Conservation (phyloP, 1,140 invertebrate species). For the Stegodyphus mimosarum region DNA sequence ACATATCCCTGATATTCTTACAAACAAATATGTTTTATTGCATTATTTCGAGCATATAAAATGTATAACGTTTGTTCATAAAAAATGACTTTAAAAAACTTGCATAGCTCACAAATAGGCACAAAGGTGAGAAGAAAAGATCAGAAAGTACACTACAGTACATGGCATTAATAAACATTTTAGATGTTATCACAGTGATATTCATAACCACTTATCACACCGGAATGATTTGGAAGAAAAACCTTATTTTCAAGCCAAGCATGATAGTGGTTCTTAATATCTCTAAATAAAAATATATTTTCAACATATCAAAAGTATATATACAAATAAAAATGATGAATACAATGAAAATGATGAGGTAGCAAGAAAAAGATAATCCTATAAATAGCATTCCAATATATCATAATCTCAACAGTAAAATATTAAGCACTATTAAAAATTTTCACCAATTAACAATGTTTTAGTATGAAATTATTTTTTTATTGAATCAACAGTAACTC, state of each 20-base stretch:
- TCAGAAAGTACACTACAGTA: conserved; percentile 9
- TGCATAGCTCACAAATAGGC: conserved; percentile 26
- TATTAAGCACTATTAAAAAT: neutral
- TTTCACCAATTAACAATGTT: neutral
- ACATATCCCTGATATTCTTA: neutral
- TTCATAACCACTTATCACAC: conserved; percentile 14
- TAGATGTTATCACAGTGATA: conserved; percentile 52
- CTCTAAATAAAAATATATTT: conserved; percentile 31
- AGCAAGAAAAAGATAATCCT: conserved; percentile 30
- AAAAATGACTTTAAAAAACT: conserved; percentile 12
- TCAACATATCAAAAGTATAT: conserved; percentile 31
- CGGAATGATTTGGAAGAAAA: neutral
- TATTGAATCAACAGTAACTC: neutral
- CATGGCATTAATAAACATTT: conserved; percentile 36
- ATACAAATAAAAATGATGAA: conserved; percentile 32
- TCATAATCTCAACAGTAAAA: neutral
- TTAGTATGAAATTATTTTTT: conserved; percentile 1
- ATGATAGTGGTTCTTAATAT: conserved; percentile 32
- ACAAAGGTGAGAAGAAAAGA: conserved; percentile 35
- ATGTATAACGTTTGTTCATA: conserved; percentile 1
- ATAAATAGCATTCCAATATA: conserved; percentile 12
- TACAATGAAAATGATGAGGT: conserved; percentile 45
- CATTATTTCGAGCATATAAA: conserved; percentile 15
- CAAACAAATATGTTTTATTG: conserved; percentile 7
- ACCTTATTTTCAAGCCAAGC: neutral